A percentile compares a stretch with the other conserved stretches of the same genome.
phyloP scores from a whole-genome alignment of 2,797 vertebrate species.

The Pterois miles region DNA sequence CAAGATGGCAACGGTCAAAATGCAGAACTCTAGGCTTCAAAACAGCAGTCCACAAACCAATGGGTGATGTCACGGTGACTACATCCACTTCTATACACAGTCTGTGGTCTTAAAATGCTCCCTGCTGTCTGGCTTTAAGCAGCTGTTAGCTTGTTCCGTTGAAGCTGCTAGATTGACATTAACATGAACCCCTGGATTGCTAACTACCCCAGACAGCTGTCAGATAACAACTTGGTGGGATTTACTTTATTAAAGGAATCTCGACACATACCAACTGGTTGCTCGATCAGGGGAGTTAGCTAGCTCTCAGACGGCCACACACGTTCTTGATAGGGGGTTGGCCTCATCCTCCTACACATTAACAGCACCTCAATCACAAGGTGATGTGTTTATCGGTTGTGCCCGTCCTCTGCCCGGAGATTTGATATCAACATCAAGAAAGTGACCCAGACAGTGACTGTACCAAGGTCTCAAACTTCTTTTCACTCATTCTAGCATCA shows the following conservation, averaged over 20 bases:
- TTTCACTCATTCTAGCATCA: conserved; percentile 5
- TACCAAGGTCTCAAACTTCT: conserved; percentile 14
- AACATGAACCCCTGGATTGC: neutral
- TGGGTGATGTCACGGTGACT: too few species aligned
- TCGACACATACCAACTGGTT: neutral
- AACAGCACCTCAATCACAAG: conserved; percentile 6
- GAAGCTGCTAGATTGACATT: neutral
- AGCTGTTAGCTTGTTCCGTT: neutral
- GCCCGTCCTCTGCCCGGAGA: conserved; percentile 11
- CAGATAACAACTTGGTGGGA: neutral
- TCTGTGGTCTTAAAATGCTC: too few species aligned
- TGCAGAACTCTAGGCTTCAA: too few species aligned
- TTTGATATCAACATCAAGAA: conserved; percentile 33
- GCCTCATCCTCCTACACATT: neutral
- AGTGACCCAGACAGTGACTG: conserved; percentile 32
- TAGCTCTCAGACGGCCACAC: neutral
- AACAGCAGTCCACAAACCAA: too few species aligned
- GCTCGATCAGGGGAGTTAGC: neutral
- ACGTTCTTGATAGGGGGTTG: neutral
- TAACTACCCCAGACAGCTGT: neutral
- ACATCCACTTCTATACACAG: too few species aligned
- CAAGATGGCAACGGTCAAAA: too few species aligned
- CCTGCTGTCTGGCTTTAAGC: neutral
- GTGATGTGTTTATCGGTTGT: conserved; percentile 7
- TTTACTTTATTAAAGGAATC: neutral